Base-by-base conservation (phyloP, 2,113 vertebrate species). In the Lichenostomus cassidix region DNA sequence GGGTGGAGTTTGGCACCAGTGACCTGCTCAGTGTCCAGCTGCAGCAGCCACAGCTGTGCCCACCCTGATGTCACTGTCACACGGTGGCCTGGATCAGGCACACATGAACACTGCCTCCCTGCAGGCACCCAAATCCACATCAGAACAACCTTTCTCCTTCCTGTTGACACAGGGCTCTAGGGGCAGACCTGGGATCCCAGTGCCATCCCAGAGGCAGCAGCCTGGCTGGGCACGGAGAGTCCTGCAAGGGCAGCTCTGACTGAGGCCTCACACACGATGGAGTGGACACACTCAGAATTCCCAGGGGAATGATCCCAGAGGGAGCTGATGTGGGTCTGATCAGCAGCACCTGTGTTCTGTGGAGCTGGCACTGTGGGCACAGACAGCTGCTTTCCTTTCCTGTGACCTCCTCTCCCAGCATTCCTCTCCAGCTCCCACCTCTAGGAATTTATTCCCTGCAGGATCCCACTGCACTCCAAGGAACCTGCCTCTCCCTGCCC, bases 1-100 rank as follows among this genome's bases (percentile, higher is more conserved):
- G 0, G 11, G 3, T 3, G 70, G 60, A 35, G 5, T 39, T 59
- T 60, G 9, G 1, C 29, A 8, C 37, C 1, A 0, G 28, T 5
- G 4, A 11, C 24, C 20, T 4, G 21, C 17, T 62, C 25, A 14
- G 33, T 42, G 70, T 47, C 56, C 37, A 28, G 31, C 53, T 22
- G 60, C 17, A 27, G 35, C 65, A 27, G 49, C 3, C 6, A 21
- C 65, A 7, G 19, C 47, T 11, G 70, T 29, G 62, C 37, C 35
- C 14, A 8, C 33, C 3, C 29, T 22, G 44, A 35, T 33, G 63
- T 49, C 58, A 15, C 69, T 14, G 46, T 16, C 75, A 39, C 4
- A 3, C 1, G 0, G 22, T 11, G 67, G 10, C 41, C 71, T 37
- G 59, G 16, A 33, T 12, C 77, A 49, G 81, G n/a, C 53, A n/a